Evolutionary conservation across 2,888 invertebrate species (phyloP).

Genomic region (Heliconius charithonia): DNA sequence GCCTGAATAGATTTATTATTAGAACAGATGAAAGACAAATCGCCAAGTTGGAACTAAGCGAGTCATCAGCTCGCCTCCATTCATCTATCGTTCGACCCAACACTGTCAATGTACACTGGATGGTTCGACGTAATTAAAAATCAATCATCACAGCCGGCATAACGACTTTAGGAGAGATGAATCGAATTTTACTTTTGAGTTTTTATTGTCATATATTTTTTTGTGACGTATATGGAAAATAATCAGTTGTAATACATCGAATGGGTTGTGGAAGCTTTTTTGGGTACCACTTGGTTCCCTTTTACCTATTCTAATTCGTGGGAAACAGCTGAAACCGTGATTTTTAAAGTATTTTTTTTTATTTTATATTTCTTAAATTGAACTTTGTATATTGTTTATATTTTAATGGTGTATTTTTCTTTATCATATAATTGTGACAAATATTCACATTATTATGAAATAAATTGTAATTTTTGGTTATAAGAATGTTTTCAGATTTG

Average conservation of each 20-base stretch:
- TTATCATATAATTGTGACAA: too few relatives aligned
- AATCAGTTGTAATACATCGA: not conserved
- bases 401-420: too few relatives aligned
- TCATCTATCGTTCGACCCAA: slow-evolving; percentile 14
- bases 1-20: not conserved
- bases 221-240: not conserved
- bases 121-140: slow-evolving; percentile 42
- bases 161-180: slow-evolving; percentile 17
- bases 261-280: not conserved
- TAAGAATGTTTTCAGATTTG: too few relatives aligned
- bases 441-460: too few relatives aligned
- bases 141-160: slow-evolving; percentile 34
- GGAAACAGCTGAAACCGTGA: not conserved
- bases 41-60: slow-evolving; percentile 12
- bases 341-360: too few relatives aligned
- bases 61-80: slow-evolving; percentile 28
- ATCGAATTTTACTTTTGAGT: not conserved
- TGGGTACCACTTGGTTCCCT: not conserved
- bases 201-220: not conserved
- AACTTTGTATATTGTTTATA: too few relatives aligned
- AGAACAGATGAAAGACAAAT: slow-evolving; percentile 19
- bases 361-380: too few relatives aligned
- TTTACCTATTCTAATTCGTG: too few relatives aligned
- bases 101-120: slow-evolving; percentile 23
- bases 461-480: too few relatives aligned